Evolutionary conservation across 2,113 vertebrate genomes (phyloP), one percentile per base, ranked within the genome.

Genomic region (Acinonyx jubatus): DNA sequence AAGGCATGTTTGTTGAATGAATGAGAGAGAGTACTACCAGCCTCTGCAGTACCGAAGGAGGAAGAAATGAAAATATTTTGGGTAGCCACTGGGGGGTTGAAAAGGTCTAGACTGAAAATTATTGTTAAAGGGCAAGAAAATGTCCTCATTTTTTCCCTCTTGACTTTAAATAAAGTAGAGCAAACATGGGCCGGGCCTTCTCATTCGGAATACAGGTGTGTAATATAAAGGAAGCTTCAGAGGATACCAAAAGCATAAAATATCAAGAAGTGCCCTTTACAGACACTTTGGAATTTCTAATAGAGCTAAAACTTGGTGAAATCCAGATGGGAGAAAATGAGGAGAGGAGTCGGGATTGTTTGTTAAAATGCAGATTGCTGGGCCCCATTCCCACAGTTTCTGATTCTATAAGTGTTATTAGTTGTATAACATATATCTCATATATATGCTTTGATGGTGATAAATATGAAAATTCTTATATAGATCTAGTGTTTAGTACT

Each of bases 1-100:
- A 83, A 57, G 18, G 31, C 81, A 50, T 96, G 85, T 86, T 91
- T 85, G 73, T 57, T 94, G 87, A 89, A 95, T 93, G 78, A 96
- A 81, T 96, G 85, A 89, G 91, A 83, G 91, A 74, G 9, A 96
- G 45, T 79, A 89, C 71, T 86, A 61, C 73, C 83, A 98, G 45
- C 66, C 74, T 79, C 66, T 81, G 57, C 25, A 65, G 65, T 85
- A 84, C 65, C 41, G 79, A 89, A 94, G 38, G 52, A 93, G 94
- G 52, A 96, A 97, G 83, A 90, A 95, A 95, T 41, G 15, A 95
- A 97, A 95, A 89, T 97, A 97, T 91, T 98, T 96, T 91, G 57
- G 80, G 68, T 97, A 85, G 61, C 38, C 31, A 89, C 78, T 2
- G 4, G 65, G 5, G 10, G 91, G 36, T 85, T 94, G 86, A 91